Conservation (phyloP, 1,140 invertebrate genomes). For the Hydropsyche tenuis region DNA sequence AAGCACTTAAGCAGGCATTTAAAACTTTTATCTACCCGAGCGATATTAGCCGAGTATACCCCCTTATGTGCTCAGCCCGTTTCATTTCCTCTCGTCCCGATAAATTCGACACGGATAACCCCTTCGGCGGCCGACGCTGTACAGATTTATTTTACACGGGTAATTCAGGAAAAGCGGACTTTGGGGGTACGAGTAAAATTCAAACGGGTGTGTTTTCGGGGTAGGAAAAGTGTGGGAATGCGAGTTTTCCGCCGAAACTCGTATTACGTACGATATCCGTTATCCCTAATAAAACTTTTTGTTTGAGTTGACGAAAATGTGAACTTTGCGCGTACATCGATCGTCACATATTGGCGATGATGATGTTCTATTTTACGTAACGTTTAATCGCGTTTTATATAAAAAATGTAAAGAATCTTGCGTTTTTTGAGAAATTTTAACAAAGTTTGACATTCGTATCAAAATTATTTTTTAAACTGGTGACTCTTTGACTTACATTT, state of each 20-base stretch:
- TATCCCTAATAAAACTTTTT: slow-evolving; percentile 30
- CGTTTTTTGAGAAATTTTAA: no score
- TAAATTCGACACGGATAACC: slow-evolving; percentile 14
- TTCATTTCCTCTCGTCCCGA: slow-evolving; percentile 33
- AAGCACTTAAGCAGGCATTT: no score
- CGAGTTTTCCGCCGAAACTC: slow-evolving; percentile 2
- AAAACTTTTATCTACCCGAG: no score
- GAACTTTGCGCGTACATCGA: not conserved
- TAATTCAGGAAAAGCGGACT: slow-evolving; percentile 12
- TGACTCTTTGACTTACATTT: no score
- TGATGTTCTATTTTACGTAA: no score
- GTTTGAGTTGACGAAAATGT: slow-evolving; percentile 20
- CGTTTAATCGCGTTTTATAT: no score
- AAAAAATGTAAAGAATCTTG: no score
- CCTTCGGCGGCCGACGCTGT: not conserved
- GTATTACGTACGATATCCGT: slow-evolving; percentile 27
- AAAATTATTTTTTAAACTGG: no score
- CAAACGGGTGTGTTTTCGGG: not conserved
- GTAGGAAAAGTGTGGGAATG: not conserved
- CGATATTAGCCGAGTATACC: no score
- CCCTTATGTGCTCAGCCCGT: slow-evolving; percentile 1
- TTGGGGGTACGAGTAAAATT: no score
- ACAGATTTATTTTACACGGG: slow-evolving; percentile 27
- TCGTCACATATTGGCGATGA: no score
- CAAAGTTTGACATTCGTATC: no score